These are phyloP conservation scores for Scaptodrosophila lebanonensis DNA, from an alignment of 1,140 invertebrate species.

Conservation along the genomic window DNA sequence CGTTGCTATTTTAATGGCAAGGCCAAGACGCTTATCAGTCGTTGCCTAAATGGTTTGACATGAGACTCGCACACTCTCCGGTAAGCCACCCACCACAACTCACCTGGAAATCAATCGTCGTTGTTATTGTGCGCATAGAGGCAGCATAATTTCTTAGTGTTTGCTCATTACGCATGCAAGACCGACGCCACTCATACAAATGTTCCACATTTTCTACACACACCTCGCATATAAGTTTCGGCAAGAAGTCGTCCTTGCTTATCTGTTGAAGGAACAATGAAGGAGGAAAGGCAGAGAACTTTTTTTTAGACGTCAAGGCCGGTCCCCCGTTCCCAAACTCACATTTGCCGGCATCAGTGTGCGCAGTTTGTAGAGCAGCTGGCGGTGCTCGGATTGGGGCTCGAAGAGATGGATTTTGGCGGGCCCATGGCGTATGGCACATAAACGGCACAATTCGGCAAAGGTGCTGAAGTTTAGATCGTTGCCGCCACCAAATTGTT, in stretches of 20 bases:
- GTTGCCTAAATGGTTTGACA: too few relatives aligned
- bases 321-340: constrained; percentile 13
- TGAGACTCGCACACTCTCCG: too few relatives aligned
- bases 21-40: constrained; percentile 36
- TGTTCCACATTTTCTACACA: constrained; percentile 82
- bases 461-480: constrained; percentile 83
- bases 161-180: constrained; percentile 81
- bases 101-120: constrained; percentile 82
- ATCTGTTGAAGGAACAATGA: constrained; percentile 77
- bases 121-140: constrained; percentile 82
- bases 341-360: constrained; percentile 81
- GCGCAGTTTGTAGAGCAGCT: constrained; percentile 83
- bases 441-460: constrained; percentile 83
- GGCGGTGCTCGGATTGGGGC: constrained; percentile 83
- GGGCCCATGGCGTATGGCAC: constrained; percentile 82
- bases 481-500: constrained; percentile 78
- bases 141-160: constrained; percentile 83
- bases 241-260: constrained; percentile 83
- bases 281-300: neutral
- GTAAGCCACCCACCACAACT: constrained; percentile 44
- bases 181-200: constrained; percentile 83
- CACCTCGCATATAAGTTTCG: constrained; percentile 84
- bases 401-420: constrained; percentile 83
- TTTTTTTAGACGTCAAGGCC: neutral
- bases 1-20: constrained; percentile 30